phyloP scores from a whole-genome alignment of 2,888 invertebrate species.

The Pediacus dermestoides region DNA sequence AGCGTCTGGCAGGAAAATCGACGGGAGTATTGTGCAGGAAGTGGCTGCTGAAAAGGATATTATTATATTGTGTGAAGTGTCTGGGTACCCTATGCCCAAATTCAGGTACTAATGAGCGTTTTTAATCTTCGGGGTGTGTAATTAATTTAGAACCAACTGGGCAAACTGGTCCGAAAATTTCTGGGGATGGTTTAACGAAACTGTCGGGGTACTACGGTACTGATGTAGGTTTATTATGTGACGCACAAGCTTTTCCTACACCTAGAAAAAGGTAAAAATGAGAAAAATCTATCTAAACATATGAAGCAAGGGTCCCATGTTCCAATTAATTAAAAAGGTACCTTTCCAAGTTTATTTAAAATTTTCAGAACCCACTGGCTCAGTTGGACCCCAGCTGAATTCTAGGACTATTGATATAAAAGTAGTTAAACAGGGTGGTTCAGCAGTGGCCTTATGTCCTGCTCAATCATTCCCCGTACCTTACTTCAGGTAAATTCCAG shows the following conservation, averaged over 20 bases:
- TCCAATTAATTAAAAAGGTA: conserved; percentile 11
- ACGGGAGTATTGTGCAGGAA: conserved; percentile 53
- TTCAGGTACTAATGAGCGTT: conserved; percentile 59
- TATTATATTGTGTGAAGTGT: conserved; percentile 65
- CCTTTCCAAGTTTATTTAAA: conserved; percentile 10
- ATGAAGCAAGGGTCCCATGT: conserved; percentile 23
- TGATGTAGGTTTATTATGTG: conserved; percentile 51
- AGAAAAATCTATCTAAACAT: conserved; percentile 4
- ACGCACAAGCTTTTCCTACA: conserved; percentile 57
- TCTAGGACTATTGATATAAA: conserved; percentile 55
- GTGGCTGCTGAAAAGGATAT: conserved; percentile 43
- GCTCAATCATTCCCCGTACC: conserved; percentile 75
- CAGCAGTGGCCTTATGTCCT: conserved; percentile 63
- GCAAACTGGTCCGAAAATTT: conserved; percentile 52
- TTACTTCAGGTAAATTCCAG: conserved; percentile 62
- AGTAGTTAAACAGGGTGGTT: conserved; percentile 38
- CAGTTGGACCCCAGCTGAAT: conserved; percentile 62
- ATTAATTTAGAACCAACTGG: conserved; percentile 52
- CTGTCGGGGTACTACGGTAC: conserved; percentile 35
- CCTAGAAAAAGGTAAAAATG: conserved; percentile 57
- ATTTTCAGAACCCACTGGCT: conserved; percentile 62
- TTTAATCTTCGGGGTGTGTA: conserved; percentile 2
- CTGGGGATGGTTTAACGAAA: conserved; percentile 57
- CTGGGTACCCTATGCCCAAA: conserved; percentile 66
- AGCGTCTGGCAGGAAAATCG: conserved; percentile 49